These are phyloP conservation scores for Ptilodon capucinus DNA, from an alignment of 2,888 invertebrate genomes.

Conservation along the genomic window DNA sequence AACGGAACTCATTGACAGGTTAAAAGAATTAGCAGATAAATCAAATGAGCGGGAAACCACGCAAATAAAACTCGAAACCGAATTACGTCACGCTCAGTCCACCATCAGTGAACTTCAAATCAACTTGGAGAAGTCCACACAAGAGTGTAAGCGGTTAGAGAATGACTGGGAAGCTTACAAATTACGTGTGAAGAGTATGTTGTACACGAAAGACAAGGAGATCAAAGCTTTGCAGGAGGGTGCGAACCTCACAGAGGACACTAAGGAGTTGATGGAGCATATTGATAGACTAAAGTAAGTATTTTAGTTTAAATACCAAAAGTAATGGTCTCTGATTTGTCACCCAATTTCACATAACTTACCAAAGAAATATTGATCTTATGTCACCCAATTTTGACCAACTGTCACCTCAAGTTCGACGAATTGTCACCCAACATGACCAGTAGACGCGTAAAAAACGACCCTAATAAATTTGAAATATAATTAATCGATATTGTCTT, in stretches of 20 bases:
- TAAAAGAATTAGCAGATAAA: conserved; percentile 44
- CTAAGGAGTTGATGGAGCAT: conserved; percentile 58
- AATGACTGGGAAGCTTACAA: conserved; percentile 74
- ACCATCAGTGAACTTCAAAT: conserved; percentile 51
- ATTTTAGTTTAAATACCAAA: too few relatives aligned
- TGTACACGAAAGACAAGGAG: conserved; percentile 63
- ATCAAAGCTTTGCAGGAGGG: conserved; percentile 62
- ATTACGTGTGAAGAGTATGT: conserved; percentile 69
- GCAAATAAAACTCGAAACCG: conserved; percentile 60
- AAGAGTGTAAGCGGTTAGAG: conserved; percentile 62
- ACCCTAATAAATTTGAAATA: too few relatives aligned
- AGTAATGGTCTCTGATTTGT: too few relatives aligned
- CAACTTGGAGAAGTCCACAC: conserved; percentile 52
- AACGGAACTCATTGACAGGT: conserved; percentile 33
- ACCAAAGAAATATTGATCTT: too few relatives aligned
- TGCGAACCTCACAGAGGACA: conserved; percentile 53
- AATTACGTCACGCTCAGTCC: conserved; percentile 62
- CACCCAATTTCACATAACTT: too few relatives aligned
- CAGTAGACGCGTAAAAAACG: too few relatives aligned
- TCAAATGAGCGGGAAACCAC: conserved; percentile 36
- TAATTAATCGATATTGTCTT: too few relatives aligned
- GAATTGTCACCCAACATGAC: too few relatives aligned
- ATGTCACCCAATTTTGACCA: too few relatives aligned
- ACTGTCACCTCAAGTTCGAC: too few relatives aligned
- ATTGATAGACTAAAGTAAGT: conserved; percentile 64